Evolutionary conservation across 1,140 invertebrate genomes (phyloP), one percentile per base, ranked within the genome.

Genomic region (Pygmarrhopalites habei): DNA sequence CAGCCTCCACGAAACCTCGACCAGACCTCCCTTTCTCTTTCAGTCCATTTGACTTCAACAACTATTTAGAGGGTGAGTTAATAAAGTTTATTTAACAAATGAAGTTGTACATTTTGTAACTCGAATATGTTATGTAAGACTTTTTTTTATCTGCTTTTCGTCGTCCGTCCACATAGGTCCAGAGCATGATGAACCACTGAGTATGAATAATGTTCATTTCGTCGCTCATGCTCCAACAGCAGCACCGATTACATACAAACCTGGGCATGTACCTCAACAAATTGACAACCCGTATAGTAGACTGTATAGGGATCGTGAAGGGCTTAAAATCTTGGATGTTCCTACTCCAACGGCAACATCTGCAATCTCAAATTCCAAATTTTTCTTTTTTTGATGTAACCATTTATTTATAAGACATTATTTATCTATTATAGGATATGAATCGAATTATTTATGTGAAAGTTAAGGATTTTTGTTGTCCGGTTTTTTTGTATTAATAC

Each of bases 51-150:
- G 29, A 55, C 26, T 28, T 55, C 26, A 55, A 26, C 29, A 55
- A 55, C 29, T 55, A 28, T 21, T 55, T 55, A 55, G 51, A 55
- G 21, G 51, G 51, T 55, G 29, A 7, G 29, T 55, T 28, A 21
- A n/a, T n/a, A n/a, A n/a, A 41, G n/a, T 41, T 41, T 41, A 12
- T n/a, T 41, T 12, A 41, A 41, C 39, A n/a, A 10, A 12, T 41
- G 10, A n/a, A 41, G n/a, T 12, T n/a, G 10, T 41, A 41, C 39
- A 41, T n/a, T 12, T n/a, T 12, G 39, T n/a, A 10, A 41, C 39
- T 41, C n/a, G 39, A 41, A 41, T 12, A 12, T 41, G 10, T 41
- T n/a, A n/a, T n/a, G 10, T 10, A 12, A 12, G 10, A 12, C 39
- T 41, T 12, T 41, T n/a, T 41, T 12, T n/a, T n/a, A 10, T 12